Conservation (phyloP, 2,797 vertebrate genomes). For the Graptemys geographica region DNA sequence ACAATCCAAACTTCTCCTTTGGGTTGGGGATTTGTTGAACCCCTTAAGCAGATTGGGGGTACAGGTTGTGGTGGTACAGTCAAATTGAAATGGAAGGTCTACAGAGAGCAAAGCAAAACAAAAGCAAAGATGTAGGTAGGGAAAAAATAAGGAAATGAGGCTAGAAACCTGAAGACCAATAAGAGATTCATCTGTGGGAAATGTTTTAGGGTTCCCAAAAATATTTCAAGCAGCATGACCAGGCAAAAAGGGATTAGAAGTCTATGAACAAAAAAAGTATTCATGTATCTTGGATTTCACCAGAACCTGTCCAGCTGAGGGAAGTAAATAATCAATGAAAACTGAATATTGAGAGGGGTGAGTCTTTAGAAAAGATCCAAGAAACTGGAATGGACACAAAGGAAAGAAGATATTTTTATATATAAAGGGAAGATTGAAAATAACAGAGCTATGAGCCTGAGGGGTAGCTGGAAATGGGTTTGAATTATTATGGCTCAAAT, state of each 20-base stretch:
- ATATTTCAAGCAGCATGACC: background rate
- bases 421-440: background rate
- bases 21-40: background rate
- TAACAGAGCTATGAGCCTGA: background rate
- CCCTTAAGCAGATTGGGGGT: background rate
- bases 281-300: background rate
- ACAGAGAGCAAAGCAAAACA: background rate
- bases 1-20: background rate
- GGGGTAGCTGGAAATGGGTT: background rate
- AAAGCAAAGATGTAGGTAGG: background rate
- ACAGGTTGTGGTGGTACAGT: background rate
- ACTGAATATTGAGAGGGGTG: accelerated
- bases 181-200: background rate
- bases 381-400: background rate
- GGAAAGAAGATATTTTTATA: background rate
- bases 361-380: background rate
- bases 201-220: background rate
- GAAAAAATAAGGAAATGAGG: background rate
- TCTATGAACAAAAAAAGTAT: background rate
- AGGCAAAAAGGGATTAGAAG: background rate
- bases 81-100: background rate
- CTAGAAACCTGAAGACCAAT: background rate
- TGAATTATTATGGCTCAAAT: background rate
- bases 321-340: background rate
- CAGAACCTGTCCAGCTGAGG: background rate